Conservation (phyloP, 2,888 invertebrate species). For the Mechanitis messenoides region DNA sequence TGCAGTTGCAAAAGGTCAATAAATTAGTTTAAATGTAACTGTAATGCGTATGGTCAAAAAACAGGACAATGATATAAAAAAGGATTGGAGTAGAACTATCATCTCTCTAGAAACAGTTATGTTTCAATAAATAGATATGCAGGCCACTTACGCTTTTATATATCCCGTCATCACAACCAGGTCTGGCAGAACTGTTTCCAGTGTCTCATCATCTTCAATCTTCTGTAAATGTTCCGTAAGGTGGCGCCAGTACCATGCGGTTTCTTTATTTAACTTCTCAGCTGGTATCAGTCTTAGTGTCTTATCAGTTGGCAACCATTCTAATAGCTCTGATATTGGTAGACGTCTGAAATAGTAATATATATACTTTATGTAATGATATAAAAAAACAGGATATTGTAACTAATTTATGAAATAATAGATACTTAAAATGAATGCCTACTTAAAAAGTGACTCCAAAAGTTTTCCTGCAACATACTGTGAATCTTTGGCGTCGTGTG, state of each 20-base stretch:
- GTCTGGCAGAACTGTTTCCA: conserved; percentile 82
- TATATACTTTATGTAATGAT: no score
- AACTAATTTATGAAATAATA: no score
- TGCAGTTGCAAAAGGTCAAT: no score
- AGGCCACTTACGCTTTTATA: conserved; percentile 77
- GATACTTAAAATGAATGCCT: conserved; percentile 27
- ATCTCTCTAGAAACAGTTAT: no score
- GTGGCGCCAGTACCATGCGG: conserved; percentile 74
- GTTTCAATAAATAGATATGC: no score
- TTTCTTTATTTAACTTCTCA: conserved; percentile 67
- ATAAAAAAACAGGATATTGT: no score
- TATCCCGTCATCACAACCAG: conserved; percentile 83
- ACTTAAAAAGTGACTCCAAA: conserved; percentile 69
- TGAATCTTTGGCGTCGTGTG: conserved; percentile 68
- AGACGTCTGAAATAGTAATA: conserved; percentile 48
- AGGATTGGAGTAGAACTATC: neutral
- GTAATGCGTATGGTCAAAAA: no score
- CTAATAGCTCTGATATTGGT: conserved; percentile 65
- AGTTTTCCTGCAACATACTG: conserved; percentile 70
- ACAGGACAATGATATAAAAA: neutral
- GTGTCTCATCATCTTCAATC: conserved; percentile 71
- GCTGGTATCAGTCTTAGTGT: conserved; percentile 60
- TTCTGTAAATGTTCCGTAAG: conserved; percentile 65
- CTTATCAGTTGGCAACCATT: conserved; percentile 69
- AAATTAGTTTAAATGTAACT: no score